These are phyloP conservation scores for Otus sunia DNA, from an alignment of 2,113 vertebrate genomes.

Conservation along the genomic window DNA sequence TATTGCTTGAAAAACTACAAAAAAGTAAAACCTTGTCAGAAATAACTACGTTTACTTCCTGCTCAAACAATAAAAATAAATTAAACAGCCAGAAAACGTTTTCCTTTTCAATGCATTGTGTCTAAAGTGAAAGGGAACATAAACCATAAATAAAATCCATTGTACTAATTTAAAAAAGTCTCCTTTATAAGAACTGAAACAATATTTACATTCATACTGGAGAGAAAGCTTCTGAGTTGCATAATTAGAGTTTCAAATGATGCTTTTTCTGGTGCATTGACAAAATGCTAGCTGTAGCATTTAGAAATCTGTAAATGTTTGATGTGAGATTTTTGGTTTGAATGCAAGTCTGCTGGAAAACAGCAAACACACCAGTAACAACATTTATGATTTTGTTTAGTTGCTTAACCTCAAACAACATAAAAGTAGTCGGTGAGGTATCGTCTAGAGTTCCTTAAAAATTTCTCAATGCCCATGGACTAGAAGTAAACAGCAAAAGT, in stretches of 20 bases:
- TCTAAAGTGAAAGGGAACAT: slow-evolving; percentile 74
- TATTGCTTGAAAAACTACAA: slow-evolving; percentile 72
- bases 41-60: slow-evolving; percentile 73
- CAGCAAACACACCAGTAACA: slow-evolving; percentile 35
- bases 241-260: slow-evolving; percentile 66
- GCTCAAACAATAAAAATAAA: slow-evolving; percentile 81
- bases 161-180: slow-evolving; percentile 64
- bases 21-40: slow-evolving; percentile 72
- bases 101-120: slow-evolving; percentile 72
- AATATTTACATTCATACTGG: slow-evolving; percentile 76
- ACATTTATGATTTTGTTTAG: background rate
- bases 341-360: slow-evolving; percentile 26
- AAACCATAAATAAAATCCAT: slow-evolving; percentile 79
- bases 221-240: slow-evolving; percentile 69
- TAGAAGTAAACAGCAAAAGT: slow-evolving; percentile 72
- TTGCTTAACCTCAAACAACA: slow-evolving; percentile 68
- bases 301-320: slow-evolving; percentile 52
- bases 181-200: slow-evolving; percentile 68
- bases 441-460: slow-evolving; percentile 57
- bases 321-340: slow-evolving; percentile 54
- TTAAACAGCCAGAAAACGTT: slow-evolving; percentile 79
- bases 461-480: slow-evolving; percentile 72
- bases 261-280: slow-evolving; percentile 53
- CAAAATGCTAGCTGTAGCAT: slow-evolving; percentile 48
- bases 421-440: slow-evolving; percentile 65